phyloP scores from a whole-genome alignment of 1,140 invertebrate genomes.

The Cepaea nemoralis region DNA sequence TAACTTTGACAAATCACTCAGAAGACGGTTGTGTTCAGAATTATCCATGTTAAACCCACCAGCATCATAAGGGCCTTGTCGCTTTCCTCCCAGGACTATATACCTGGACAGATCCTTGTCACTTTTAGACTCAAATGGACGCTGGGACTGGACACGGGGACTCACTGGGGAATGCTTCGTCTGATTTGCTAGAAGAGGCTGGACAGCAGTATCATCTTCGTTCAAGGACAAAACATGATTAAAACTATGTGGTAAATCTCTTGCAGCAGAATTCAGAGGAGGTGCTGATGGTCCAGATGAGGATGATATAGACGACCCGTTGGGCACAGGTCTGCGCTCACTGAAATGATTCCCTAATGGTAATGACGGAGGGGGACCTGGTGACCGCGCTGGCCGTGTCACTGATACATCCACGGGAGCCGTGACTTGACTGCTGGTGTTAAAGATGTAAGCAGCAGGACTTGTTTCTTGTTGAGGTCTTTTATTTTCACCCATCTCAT shows the following conservation, averaged over 20 bases:
- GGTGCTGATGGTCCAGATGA: background rate
- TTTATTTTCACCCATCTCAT: background rate
- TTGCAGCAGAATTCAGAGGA: background rate
- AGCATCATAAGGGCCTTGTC: too few species aligned
- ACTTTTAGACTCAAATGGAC: conserved; percentile 10
- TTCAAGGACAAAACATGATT: background rate
- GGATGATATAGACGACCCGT: background rate
- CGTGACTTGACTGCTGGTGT: too few species aligned
- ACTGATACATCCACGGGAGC: background rate
- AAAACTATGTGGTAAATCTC: background rate
- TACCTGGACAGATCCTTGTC: background rate
- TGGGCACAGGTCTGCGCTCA: background rate
- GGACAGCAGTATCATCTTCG: background rate
- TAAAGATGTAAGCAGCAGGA: too few species aligned
- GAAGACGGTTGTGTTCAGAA: too few species aligned
- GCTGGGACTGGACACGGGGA: background rate
- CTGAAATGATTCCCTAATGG: background rate
- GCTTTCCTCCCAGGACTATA: background rate
- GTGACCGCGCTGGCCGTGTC: background rate
- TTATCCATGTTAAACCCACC: too few species aligned
- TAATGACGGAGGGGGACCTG: background rate
- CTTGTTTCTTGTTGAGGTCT: background rate
- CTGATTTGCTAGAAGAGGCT: background rate
- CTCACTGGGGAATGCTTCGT: too few species aligned
- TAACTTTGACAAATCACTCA: background rate